Evolutionary conservation across 35 echinoderm and acorn worm genomes (phyloP).

Genomic region (Anneissia japonica): DNA sequence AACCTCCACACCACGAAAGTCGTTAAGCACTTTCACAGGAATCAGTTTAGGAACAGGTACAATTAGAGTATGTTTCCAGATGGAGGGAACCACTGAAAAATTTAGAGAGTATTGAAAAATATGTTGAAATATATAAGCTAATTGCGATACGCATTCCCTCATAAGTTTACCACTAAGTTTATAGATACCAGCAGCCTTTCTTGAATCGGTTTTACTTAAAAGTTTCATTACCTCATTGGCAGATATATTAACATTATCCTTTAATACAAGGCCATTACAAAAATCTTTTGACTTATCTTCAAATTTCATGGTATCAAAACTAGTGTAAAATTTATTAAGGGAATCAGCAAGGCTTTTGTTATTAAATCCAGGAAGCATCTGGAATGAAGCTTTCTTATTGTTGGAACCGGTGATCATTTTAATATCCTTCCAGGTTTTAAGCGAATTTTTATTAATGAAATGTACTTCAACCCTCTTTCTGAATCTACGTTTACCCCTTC

Average conservation of each 20-base stretch:
- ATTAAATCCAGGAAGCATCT: background rate
- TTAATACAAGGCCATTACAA: background rate
- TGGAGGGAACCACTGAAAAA: background rate
- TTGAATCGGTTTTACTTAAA: background rate
- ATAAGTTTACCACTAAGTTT: background rate
- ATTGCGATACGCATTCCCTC: background rate
- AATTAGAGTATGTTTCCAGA: slow-evolving; percentile 1
- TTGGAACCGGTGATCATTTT: too few species aligned
- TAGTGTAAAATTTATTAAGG: background rate
- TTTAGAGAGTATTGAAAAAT: background rate
- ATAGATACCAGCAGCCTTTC: background rate
- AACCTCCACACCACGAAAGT: slow-evolving; percentile 20
- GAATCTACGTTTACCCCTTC: too few species aligned
- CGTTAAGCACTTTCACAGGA: background rate
- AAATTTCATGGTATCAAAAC: background rate
- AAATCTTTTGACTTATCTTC: background rate
- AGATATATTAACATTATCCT: background rate
- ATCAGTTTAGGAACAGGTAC: background rate
- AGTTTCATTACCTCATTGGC: background rate
- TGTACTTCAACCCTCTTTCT: too few species aligned
- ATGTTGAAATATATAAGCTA: background rate
- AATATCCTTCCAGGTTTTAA: too few species aligned
- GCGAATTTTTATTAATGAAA: too few species aligned
- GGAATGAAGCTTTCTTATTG: too few species aligned
- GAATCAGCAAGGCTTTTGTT: background rate